Evolutionary conservation across 2,888 invertebrate species (phyloP), one percentile per base, ranked within the genome.

Genomic region (Clivina fossor): DNA sequence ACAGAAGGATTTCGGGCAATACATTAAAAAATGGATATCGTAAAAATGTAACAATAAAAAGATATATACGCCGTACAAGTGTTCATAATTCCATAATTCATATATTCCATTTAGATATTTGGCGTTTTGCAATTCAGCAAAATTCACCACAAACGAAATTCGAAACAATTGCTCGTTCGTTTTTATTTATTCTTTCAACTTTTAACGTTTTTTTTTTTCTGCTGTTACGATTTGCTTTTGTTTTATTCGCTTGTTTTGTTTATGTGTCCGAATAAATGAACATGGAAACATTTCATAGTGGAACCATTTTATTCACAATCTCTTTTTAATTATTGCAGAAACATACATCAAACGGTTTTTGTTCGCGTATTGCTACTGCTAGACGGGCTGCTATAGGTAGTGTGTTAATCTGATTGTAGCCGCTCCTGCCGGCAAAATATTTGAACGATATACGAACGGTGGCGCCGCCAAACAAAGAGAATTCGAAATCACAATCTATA

Each of bases 271-370:
- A 35, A 35, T 22, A 47, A 47, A 33, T 35, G 47, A 35, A 20
- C 47, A 32, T 24, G n/a, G n/a, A 11, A 16, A 16, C 18, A 37
- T 44, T 24, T 4, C 47, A 20, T 20, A 32, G 47, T n/a, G 33
- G 22, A 33, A 32, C 11, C 30, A 16, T 46, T 61, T 60, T 57
- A 60, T 59, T 59, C 56, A 47, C 60, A 60, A 63, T 61, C 59
- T 57, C 55, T 61, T 63, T 63, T 63, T 65, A 64, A 63, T 65
- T 63, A 62, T 59, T 51, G 43, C 50, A 57, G 58, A 56, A 60
- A 58, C 61, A 61, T 61, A 58, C 56, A 58, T 62, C 62, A 59
- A 55, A 58, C 43, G 37, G 33, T n/a, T n/a, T n/a, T n/a, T n/a
- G n/a, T n/a, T n/a, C n/a, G n/a, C n/a, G n/a, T n/a, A n/a, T n/a